Conservation (phyloP, 1,140 invertebrate genomes). For the Chironomus striatipennis region DNA sequence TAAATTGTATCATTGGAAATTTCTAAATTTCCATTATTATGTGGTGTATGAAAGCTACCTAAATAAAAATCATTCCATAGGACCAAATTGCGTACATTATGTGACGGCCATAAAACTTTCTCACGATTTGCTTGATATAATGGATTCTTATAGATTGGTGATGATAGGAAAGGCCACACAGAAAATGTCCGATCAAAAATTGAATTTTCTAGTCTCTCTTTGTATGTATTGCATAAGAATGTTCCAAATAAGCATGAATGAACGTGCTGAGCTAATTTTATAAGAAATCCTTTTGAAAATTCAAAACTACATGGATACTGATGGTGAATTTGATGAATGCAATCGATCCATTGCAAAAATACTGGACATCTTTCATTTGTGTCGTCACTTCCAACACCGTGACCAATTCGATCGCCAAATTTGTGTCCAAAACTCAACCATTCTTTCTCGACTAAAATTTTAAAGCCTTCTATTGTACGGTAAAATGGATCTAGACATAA, state of each 20-base stretch:
- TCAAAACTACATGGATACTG: conserved; percentile 93
- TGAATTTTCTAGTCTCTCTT: conserved; percentile 60
- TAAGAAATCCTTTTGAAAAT: conserved; percentile 86
- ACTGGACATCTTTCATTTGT: conserved; percentile 88
- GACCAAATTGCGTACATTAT: conserved; percentile 68
- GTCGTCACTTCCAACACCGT: conserved; percentile 72
- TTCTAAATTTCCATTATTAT: background rate
- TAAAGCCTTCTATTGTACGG: conserved; percentile 85
- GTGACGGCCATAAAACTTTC: conserved; percentile 74
- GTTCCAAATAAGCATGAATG: conserved; percentile 96
- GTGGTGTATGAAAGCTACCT: conserved; percentile 41
- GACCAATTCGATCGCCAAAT: conserved; percentile 90
- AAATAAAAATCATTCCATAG: conserved; percentile 82
- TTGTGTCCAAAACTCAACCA: conserved; percentile 97
- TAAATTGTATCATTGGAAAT: background rate
- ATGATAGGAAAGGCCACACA: conserved; percentile 78
- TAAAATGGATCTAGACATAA: conserved; percentile 91
- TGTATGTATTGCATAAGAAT: conserved; percentile 85
- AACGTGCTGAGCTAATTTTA: conserved; percentile 89
- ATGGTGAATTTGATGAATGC: conserved; percentile 81
- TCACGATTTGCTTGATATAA: conserved; percentile 57
- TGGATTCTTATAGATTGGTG: conserved; percentile 74
- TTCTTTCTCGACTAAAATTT: conserved; percentile 83
- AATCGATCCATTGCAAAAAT: conserved; percentile 96
- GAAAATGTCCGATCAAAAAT: conserved; percentile 68